Evolutionary conservation across 2,797 vertebrate genomes (phyloP).

Genomic region (Dromococcyx pavoninus): DNA sequence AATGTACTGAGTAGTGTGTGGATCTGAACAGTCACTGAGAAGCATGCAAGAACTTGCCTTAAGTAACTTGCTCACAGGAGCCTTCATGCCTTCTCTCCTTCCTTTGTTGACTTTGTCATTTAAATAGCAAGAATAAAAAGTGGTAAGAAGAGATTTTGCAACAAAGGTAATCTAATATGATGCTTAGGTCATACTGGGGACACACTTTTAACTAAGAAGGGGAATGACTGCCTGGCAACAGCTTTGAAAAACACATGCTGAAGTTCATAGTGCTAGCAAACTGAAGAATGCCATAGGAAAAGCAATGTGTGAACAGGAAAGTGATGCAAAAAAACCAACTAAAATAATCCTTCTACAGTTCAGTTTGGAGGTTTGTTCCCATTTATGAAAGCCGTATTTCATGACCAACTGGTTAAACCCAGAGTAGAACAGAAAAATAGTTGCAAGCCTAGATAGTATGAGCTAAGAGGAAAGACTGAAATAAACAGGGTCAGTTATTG

Average conservation of each 20-base stretch:
- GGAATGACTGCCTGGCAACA: background rate
- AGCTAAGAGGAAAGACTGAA: background rate
- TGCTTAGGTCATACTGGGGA: background rate
- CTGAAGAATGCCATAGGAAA: background rate
- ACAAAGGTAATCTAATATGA: background rate
- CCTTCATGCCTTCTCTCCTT: background rate
- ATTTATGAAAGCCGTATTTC: background rate
- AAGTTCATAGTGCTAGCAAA: background rate
- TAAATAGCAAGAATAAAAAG: background rate
- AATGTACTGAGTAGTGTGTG: rapidly evolving
- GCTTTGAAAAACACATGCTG: background rate
- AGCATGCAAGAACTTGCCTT: conserved; percentile 1
- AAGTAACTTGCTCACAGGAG: background rate
- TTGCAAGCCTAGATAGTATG: background rate
- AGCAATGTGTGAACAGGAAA: background rate
- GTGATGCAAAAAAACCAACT: background rate
- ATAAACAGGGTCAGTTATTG: background rate
- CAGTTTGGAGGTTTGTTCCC: background rate
- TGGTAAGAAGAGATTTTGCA: background rate
- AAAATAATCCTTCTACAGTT: background rate
- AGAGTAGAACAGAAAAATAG: background rate
- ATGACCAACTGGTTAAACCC: background rate
- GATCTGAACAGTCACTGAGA: background rate
- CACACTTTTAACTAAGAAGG: background rate
- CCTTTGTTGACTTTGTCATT: background rate